Evolutionary conservation across 2,797 vertebrate genomes (phyloP).

Genomic region (Percopsis omiscomaycus): DNA sequence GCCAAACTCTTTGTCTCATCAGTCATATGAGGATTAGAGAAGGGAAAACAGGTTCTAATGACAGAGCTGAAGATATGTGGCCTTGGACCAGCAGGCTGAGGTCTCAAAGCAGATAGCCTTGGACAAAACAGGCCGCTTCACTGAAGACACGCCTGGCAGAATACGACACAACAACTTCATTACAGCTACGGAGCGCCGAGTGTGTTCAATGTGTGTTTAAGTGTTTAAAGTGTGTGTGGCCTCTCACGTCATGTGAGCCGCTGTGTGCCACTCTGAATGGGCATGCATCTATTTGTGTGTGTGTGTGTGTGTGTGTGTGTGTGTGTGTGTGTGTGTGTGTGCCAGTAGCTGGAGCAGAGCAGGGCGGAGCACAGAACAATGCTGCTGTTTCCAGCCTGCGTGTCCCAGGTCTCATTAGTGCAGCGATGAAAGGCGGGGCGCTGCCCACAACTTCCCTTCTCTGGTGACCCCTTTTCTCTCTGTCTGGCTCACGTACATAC

Average conservation of each 20-base stretch:
- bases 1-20: slow-evolving; percentile 28
- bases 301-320: slow-evolving; percentile 16
- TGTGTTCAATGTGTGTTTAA: background rate
- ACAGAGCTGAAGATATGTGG: slow-evolving; percentile 45
- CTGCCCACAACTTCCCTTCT: slow-evolving; percentile 74
- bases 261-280: no score
- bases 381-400: slow-evolving; percentile 69
- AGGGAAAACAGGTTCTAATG: slow-evolving; percentile 50
- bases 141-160: slow-evolving; percentile 36
- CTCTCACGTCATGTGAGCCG: slow-evolving; percentile 8
- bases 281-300: slow-evolving; percentile 23
- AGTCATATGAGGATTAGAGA: slow-evolving; percentile 57
- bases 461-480: slow-evolving; percentile 45
- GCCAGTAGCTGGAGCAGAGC: slow-evolving; percentile 50
- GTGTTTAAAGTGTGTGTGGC: slow-evolving; percentile 13
- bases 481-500: background rate
- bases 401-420: slow-evolving; percentile 76
- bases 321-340: slow-evolving; percentile 44
- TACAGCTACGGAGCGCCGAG: slow-evolving; percentile 7
- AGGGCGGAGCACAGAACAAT: slow-evolving; percentile 66
- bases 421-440: slow-evolving; percentile 70
- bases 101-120: slow-evolving; percentile 43
- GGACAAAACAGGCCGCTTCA: slow-evolving; percentile 33
- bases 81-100: slow-evolving; percentile 40
- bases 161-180: slow-evolving; percentile 39